Evolutionary conservation across 2,113 vertebrate species (phyloP), one percentile per base, ranked within the genome.

Genomic region (Ochotona princeps): DNA sequence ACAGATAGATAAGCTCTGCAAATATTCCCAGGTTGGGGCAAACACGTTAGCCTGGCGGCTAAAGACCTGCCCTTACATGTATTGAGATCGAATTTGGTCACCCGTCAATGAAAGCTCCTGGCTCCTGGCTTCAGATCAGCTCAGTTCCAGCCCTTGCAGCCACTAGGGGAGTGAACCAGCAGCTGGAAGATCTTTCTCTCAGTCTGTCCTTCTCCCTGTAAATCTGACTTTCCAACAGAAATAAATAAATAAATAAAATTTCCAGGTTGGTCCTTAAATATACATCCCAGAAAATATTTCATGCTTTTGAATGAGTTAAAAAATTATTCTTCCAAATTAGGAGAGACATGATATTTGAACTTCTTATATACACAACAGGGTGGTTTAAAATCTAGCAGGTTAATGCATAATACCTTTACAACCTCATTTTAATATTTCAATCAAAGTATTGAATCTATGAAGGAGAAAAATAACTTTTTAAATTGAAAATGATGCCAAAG

Each of bases 331-430:
- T 76, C 30, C 83, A 96, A 97, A 51, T 47, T 5, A 86, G 89
- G 30, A 92, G 87, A 49, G 89, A 5, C 20, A 60, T 13, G 10
- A 54, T 47, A 87, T 90, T 81, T 80, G 2, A 73, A 4, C 95
- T 92, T 60, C 28, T 57, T 95, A 28, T 3, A 60, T 88, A 74
- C 96, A 91, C 28, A 89, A 30, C 89, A 70, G 9, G 30, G 0
- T 81, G 38, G 38, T 96, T 95, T 93, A 65, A 96, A 94, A 81
- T 90, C 73, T 30, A 95, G 14, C 54, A 75, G 84, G 7, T 25
- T 96, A 96, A 87, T 82, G 81, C 92, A 44, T 65, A 7, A 44
- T 69, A 89, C 79, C n/a, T 80, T 1, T 78, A 44, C 92, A 94
- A 82, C 47, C 13, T 57, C 11, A 63, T 5, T 61, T 7, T 11